phyloP scores from a whole-genome alignment of 1,140 invertebrate genomes.

The Penaeus japonicus region DNA sequence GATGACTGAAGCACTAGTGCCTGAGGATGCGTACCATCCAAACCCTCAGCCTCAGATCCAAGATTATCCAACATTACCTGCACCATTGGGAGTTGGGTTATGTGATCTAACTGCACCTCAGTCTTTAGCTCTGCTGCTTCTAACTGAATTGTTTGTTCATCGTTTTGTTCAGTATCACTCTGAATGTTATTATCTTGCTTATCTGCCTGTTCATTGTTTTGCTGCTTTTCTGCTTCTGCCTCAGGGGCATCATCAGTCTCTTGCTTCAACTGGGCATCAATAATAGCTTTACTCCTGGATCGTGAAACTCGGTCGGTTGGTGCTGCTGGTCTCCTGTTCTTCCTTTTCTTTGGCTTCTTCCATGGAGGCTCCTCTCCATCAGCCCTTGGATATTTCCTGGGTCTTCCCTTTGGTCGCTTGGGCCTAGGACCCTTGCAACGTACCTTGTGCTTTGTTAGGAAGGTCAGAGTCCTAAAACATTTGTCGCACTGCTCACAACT shows the following conservation, averaged over 20 bases:
- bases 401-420: slow-evolving; percentile 48
- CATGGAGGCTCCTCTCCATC: slow-evolving; percentile 41
- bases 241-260: not conserved
- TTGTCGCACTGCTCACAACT: slow-evolving; percentile 44
- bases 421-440: slow-evolving; percentile 36
- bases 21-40: not conserved
- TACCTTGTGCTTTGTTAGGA: slow-evolving; percentile 35
- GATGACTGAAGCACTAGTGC: slow-evolving; percentile 23
- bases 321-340: slow-evolving; percentile 30
- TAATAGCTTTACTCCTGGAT: slow-evolving; percentile 26
- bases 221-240: not conserved
- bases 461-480: slow-evolving; percentile 43
- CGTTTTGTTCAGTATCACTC: not conserved
- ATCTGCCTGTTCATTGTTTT: not conserved
- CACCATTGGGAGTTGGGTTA: slow-evolving; percentile 41
- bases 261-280: slow-evolving; percentile 31
- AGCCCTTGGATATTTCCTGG: slow-evolving; percentile 39
- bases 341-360: slow-evolving; percentile 50
- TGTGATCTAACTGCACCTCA: slow-evolving; percentile 22
- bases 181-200: not conserved
- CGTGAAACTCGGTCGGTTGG: slow-evolving; percentile 46
- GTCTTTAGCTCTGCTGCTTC: not conserved
- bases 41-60: slow-evolving; percentile 19
- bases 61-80: slow-evolving; percentile 49
- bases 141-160: not conserved